Evolutionary conservation across 2,888 invertebrate species (phyloP), one percentile per base, ranked within the genome.

Genomic region (Gibbula magus): DNA sequence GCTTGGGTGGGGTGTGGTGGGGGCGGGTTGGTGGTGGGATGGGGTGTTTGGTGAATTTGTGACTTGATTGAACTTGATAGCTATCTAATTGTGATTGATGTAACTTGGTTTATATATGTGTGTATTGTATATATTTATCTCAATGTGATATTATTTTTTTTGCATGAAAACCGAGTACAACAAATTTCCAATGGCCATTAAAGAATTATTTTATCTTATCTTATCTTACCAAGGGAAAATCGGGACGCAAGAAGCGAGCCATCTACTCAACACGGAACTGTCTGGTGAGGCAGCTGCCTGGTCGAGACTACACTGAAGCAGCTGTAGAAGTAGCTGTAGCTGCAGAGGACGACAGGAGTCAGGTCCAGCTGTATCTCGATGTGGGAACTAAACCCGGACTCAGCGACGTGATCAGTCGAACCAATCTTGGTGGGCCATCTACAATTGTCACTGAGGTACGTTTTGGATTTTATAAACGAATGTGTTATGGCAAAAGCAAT

Each of bases 281-380:
- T 35, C n/a, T 39, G n/a, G 86, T 85, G 13, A 35, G 70, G 32
- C 88, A 88, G 66, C 29, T 87, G 13, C 75, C 79, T 2, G 81
- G 80, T 16, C 73, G 83, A 18, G 88, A 88, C 74, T 86, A 87
- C 75, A 86, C 87, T 1, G 85, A 87, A 56, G 86, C 88, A 7
- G 81, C 82, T 16, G 75, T 87, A n/a, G 81, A 84, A 52, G 73
- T 87, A 8, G 79, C 81, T 16, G 75, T 85, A 0, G 80, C 83
- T 20, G 84, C 82, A 25, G 78, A 77, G 32, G 87, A 87, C 78
- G 86, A 87, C 79, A 77, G 79, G 39, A 83, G 84, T 70, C 76
- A 83, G 35, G 83, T 85, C 10, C 76, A 79, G 53, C 77, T 86
- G 22, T 77, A 74, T 18, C 22, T 84, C 4, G 79, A 83, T 54